These are phyloP conservation scores for Pheucticus melanocephalus DNA, from an alignment of 2,113 vertebrate species.

Conservation along the genomic window DNA sequence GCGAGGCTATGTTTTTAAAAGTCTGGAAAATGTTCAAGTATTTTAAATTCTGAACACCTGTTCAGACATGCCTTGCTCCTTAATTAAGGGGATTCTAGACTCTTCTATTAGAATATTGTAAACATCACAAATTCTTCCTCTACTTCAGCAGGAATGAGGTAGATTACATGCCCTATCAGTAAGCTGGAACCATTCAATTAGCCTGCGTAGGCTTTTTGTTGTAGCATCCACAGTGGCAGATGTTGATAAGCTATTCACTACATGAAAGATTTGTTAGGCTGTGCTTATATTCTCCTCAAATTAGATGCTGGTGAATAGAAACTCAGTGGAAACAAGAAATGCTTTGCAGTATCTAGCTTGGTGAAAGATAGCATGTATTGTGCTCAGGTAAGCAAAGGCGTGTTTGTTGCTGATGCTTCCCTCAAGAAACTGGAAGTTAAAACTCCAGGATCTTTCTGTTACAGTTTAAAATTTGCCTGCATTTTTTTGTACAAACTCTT, in stretches of 20 bases:
- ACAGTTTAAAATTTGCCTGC: neutral
- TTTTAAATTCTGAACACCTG: neutral
- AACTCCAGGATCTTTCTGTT: neutral
- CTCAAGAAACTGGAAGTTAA: neutral
- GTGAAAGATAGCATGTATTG: neutral
- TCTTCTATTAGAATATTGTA: neutral
- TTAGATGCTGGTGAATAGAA: neutral
- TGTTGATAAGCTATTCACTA: neutral
- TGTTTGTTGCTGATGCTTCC: neutral
- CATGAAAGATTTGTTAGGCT: neutral
- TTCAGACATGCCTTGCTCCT: neutral
- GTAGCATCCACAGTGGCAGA: neutral
- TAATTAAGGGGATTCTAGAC: neutral
- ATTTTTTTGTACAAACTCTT: neutral
- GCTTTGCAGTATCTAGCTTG: neutral
- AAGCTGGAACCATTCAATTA: neutral
- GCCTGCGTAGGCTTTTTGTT: neutral
- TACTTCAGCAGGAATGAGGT: neutral
- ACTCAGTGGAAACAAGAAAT: neutral
- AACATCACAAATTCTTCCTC: neutral
- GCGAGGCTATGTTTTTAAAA: neutral
- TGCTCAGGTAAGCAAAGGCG: neutral
- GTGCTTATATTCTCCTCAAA: neutral
- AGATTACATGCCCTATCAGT: neutral
- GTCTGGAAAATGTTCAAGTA: neutral